Conservation (phyloP, 2,113 vertebrate species). For the Perccottus glenii region DNA sequence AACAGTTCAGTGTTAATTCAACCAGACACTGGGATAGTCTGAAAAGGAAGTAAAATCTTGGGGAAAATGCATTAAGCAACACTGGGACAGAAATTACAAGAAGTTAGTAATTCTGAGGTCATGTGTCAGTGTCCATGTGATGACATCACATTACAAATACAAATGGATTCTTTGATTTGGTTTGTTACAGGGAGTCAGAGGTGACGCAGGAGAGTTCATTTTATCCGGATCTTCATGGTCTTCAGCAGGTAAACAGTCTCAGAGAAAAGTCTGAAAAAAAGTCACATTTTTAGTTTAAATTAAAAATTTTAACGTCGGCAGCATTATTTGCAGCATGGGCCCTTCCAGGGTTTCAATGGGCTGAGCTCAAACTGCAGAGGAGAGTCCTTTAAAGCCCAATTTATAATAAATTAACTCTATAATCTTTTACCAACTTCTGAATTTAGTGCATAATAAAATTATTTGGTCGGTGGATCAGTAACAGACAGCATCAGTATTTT, state of each 20-base stretch:
- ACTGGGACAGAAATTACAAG: not conserved
- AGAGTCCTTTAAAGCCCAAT: no score
- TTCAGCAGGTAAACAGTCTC: constrained; percentile 34
- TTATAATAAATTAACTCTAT: no score
- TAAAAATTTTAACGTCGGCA: not conserved
- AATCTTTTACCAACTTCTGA: no score
- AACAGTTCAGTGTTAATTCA: not conserved
- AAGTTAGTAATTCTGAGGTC: not conserved
- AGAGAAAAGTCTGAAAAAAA: no score
- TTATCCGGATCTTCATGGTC: constrained; percentile 6
- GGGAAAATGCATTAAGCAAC: not conserved
- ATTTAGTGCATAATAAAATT: no score
- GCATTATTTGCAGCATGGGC: no score
- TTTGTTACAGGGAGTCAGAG: constrained; percentile 58
- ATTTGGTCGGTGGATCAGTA: no score
- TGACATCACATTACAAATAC: not conserved
- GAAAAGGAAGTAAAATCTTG: not conserved
- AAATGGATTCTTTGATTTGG: constrained; percentile 8
- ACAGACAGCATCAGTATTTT: no score
- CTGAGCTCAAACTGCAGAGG: no score
- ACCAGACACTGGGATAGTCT: not conserved
- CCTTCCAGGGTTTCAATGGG: no score
- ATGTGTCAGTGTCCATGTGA: not conserved
- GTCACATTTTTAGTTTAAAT: not conserved
- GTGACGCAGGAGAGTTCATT: constrained; percentile 71